Evolutionary conservation across 2,797 vertebrate genomes (phyloP), one percentile per base, ranked within the genome.

Genomic region (Semotilus atromaculatus): DNA sequence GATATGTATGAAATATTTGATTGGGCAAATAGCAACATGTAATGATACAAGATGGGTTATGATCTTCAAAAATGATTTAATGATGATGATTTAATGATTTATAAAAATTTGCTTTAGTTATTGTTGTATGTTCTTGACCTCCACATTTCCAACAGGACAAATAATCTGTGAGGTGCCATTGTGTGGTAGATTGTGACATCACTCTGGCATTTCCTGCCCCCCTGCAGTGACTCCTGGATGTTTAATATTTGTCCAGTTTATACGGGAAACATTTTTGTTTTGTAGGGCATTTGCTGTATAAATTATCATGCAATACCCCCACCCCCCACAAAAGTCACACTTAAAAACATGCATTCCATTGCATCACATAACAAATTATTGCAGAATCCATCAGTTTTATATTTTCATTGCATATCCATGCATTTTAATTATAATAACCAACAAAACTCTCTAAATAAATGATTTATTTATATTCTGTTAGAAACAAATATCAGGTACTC

Each of bases 121-220:
- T 81, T 43, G 77, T 11, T 81, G 86, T 86, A 83, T 88, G 45
- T 26, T 68, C 75, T 80, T 85, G 36, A 85, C 66, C 45, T 51
- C 38, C 77, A 86, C 21, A 48, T 74, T 80, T 70, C 81, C 72
- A 88, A 89, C 86, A 76, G 82, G 85, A 90, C 84, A 90, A 91
- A 93, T 89, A 87, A 70, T 88, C 92, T 89, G 80, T 79, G 34
- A 48, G 62, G 86, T 89, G 85, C 90, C 90, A 93, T 91, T 83
- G 90, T 90, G 82, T 75, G 67, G 73, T 87, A 81, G 72, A 84
- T 86, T 89, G 75, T 92, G 86, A 90, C 91, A 90, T 91, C 85
- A 71, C 83, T 82, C 68, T 86, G 89, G 90, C 83, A 92, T 94
- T 93, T 91, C 91, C 90, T 68, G 82, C 43, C 68, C 85, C 78